Conservation (phyloP, 2,888 invertebrate genomes). For the Athrips mouffetella region DNA sequence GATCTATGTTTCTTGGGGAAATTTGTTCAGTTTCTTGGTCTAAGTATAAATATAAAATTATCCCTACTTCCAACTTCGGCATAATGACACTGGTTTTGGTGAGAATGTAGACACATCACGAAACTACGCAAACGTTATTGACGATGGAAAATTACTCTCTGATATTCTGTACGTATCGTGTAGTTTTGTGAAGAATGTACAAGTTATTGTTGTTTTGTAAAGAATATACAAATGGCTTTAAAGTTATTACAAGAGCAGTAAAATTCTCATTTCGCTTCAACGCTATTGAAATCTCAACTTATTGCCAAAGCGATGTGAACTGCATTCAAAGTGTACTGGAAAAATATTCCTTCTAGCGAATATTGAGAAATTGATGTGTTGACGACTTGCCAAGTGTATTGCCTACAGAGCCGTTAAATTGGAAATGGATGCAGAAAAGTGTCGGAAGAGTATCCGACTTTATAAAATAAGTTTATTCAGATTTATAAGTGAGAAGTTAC, state of each 20-base stretch:
- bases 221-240: slow-evolving; percentile 11
- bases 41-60: no score
- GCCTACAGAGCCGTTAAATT: slow-evolving; percentile 15
- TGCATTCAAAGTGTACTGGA: slow-evolving; percentile 36
- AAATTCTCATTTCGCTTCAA: slow-evolving; percentile 48
- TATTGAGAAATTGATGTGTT: slow-evolving; percentile 23
- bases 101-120: no score
- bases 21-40: no score
- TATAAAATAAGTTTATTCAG: not conserved
- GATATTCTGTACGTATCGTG: no score
- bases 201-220: slow-evolving; percentile 3
- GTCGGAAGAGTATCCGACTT: no score
- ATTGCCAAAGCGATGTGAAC: slow-evolving; percentile 49
- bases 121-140: no score
- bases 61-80: no score
- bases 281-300: slow-evolving; percentile 48
- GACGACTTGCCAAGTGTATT: slow-evolving; percentile 30
- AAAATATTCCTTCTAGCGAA: slow-evolving; percentile 32
- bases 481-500: not conserved
- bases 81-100: no score
- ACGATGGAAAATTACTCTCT: no score
- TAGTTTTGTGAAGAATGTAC: no score
- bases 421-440: slow-evolving; percentile 21
- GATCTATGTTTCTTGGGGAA: no score
- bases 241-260: slow-evolving; percentile 49